Evolutionary conservation across 35 echinoderm and acorn worm species (phyloP).

Genomic region (Eucidaris tribuloides): DNA sequence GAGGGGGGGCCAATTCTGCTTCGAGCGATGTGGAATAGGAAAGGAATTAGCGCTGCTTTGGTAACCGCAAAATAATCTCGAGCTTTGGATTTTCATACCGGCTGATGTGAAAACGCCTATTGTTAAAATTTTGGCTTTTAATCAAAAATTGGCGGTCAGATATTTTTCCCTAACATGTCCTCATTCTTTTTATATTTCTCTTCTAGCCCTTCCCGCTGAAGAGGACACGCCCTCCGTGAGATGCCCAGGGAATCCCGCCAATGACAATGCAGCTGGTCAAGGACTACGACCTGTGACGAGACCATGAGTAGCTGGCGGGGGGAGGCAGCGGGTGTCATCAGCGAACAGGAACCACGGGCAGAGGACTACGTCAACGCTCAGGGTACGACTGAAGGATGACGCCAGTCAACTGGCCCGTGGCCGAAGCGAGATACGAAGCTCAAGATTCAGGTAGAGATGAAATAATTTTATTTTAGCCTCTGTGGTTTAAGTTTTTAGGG

Average conservation of each 20-base stretch:
- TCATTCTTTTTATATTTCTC: not conserved
- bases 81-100: no score
- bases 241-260: constrained; percentile 4
- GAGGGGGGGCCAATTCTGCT: no score
- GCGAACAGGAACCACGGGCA: not conserved
- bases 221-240: constrained; percentile 25
- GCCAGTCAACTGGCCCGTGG: constrained; percentile 66
- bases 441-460: constrained; percentile 98
- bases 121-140: no score
- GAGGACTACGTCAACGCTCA: constrained; percentile 63
- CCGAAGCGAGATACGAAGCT: constrained; percentile 91
- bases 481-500: no score
- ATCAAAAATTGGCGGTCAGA: no score
- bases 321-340: constrained; percentile 11
- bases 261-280: constrained; percentile 67
- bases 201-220: constrained; percentile 31
- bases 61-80: no score
- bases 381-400: constrained; percentile 82
- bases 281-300: constrained; percentile 71
- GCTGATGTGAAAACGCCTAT: no score
- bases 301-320: constrained; percentile 54
- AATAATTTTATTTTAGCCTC: not conserved
- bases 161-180: no score
- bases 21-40: no score
- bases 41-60: no score